Percentiles rank a stretch among this genome's conserved stretches.
Conservation (phyloP, 2,888 invertebrate species). For the Parelbella ahira region DNA sequence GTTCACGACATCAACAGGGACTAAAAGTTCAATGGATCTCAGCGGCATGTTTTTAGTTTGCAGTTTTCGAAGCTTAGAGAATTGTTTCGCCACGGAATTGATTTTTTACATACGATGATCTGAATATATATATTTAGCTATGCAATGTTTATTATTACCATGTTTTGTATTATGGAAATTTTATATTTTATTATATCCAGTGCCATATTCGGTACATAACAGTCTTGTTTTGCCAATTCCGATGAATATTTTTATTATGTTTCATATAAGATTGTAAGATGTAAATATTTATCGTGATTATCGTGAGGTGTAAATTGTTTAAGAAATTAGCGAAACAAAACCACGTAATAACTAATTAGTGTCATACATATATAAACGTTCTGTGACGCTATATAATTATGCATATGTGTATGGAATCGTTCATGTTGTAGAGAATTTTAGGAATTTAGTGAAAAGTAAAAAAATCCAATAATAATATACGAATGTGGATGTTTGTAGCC, state of each 20-base stretch:
- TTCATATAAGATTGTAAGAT: conserved; percentile 41
- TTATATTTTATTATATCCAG: conserved; percentile 31
- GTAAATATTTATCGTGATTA: conserved; percentile 71
- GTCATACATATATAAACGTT: conserved; percentile 64
- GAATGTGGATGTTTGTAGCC: conserved; percentile 20
- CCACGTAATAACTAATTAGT: too few species aligned
- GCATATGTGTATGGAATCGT: conserved; percentile 72
- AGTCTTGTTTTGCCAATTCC: conserved; percentile 39
- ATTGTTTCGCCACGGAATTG: conserved; percentile 32
- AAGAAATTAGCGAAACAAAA: too few species aligned
- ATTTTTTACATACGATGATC: conserved; percentile 40
- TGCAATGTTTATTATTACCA: conserved; percentile 29
- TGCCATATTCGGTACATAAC: conserved; percentile 44
- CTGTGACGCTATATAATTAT: conserved; percentile 48
- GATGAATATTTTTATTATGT: conserved; percentile 44
- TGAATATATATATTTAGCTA: conserved; percentile 36
- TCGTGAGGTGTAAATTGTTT: conserved; percentile 64
- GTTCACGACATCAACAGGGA: conserved; percentile 13
- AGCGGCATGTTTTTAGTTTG: conserved; percentile 24
- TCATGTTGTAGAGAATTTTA: conserved; percentile 75
- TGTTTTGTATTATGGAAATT: too few species aligned
- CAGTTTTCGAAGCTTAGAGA: conserved; percentile 19
- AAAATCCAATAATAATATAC: too few species aligned
- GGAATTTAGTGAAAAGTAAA: conserved; percentile 35
- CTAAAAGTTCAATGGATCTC: conserved; percentile 28